These are phyloP conservation scores for Neoitamus cyanurus DNA, from an alignment of 2,888 invertebrate species.

Conservation along the genomic window DNA sequence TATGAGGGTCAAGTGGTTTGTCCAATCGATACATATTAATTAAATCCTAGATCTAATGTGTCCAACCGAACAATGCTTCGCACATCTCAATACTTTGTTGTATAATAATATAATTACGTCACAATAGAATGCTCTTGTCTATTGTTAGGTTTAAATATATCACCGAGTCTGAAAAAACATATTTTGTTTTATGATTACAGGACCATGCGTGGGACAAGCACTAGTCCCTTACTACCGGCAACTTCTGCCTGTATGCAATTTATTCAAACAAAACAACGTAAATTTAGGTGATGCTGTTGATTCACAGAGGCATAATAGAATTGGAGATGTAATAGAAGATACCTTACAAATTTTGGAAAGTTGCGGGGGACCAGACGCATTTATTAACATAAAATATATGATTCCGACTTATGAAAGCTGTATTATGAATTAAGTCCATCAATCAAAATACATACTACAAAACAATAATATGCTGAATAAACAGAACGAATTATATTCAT, in stretches of 20 bases:
- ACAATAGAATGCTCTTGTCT: too few relatives aligned
- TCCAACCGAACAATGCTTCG: too few relatives aligned
- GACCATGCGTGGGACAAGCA: constrained; percentile 82
- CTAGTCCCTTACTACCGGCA: constrained; percentile 96
- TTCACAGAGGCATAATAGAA: constrained; percentile 84
- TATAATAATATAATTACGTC: too few relatives aligned
- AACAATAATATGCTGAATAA: neutral
- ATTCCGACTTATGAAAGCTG: constrained; percentile 98
- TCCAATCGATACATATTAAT: too few relatives aligned
- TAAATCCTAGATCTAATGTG: too few relatives aligned
- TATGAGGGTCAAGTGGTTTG: too few relatives aligned
- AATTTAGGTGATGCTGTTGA: constrained; percentile 91
- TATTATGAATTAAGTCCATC: constrained; percentile 47
- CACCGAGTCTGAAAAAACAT: neutral
- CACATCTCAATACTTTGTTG: too few relatives aligned
- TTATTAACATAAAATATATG: constrained; percentile 98
- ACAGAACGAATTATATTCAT: neutral
- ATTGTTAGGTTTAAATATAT: too few relatives aligned
- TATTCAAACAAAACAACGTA: constrained; percentile 75
- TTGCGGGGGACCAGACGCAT: constrained; percentile 94
- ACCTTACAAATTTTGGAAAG: constrained; percentile 90
- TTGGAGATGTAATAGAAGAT: constrained; percentile 91
- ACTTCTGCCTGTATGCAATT: constrained; percentile 87
- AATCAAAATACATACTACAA: neutral
- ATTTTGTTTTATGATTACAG: constrained; percentile 54